Evolutionary conservation across 2,797 vertebrate genomes (phyloP), one percentile per base, ranked within the genome.

Genomic region (Rhynchonycteris naso): DNA sequence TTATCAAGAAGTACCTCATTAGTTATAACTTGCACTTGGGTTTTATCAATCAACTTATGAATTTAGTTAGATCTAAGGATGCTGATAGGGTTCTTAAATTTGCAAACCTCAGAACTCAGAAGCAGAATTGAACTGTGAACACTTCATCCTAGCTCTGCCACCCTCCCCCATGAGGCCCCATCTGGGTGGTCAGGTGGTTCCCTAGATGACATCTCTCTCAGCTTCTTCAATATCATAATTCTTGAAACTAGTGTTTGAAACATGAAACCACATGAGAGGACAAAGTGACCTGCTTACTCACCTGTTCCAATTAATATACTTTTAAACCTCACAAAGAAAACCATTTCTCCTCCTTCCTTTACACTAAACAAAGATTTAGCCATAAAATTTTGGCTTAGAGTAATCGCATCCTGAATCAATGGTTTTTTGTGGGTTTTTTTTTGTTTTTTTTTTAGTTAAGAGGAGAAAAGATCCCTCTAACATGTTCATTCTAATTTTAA

Each of bases 371-470:
- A 91, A 96, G 96, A 93, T 97, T 94, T 88, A 94, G 97, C 97
- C 93, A 83, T 96, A 96, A 94, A 92, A 96, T 97, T 95, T 95
- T 15, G 5, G 87, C 94, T 88, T 96, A 79, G 71, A 97, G 95
- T 97, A 98, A 98, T 98, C 97, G 95, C 93, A 72, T 90, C 95
- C 92, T 95, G 75, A 96, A 95, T 98, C 86, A 91, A 95, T 94
- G 94, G 69, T 88, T 97, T 96, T 93, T 95, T 50, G 43, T 5
- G 43, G 96, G 96, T 93, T 95, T 50, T 96, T 97, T 91, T 71
- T 58, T 5, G 43, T 97, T 96, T 93, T 95, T 50, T 96, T 97
- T 91, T 71, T 58, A 28, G 88, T 96, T 3, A 79, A 61, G 72
- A 65, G 63, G n/a, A 74, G 78, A 84, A 69, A 63, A 65, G 24